Evolutionary conservation across 2,113 vertebrate genomes (phyloP).

Genomic region (Meriones unguiculatus): DNA sequence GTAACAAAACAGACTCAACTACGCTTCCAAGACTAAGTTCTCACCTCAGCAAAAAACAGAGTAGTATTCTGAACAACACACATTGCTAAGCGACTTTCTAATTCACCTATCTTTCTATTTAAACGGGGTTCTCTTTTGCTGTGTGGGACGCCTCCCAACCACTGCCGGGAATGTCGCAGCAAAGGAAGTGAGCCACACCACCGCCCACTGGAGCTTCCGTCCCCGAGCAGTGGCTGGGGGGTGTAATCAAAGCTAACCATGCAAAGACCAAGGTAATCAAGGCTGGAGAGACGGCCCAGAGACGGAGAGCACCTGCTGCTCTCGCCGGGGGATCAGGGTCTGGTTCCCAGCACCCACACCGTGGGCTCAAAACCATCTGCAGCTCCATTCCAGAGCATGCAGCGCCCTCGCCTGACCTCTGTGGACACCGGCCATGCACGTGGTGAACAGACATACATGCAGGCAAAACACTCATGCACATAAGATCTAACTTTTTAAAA

Average conservation of each 20-base stretch:
- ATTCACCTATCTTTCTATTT: not conserved
- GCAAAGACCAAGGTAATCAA: not conserved
- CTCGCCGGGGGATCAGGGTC: not conserved
- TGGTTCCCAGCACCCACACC: not conserved
- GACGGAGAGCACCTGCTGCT: not conserved
- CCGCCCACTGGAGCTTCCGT: not conserved
- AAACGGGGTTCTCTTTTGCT: not conserved
- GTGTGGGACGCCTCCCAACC: fast-evolving
- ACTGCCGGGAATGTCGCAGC: not conserved
- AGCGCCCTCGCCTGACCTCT: not conserved
- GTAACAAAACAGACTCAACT: not conserved
- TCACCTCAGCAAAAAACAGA: not conserved
- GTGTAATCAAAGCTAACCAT: not conserved
- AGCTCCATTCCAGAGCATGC: not conserved
- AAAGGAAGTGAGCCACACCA: not conserved
- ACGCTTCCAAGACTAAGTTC: not conserved
- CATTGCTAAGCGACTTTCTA: not conserved
- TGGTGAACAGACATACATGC: not conserved
- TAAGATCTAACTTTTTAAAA: not conserved
- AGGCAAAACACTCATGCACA: not conserved
- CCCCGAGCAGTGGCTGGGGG: too few relatives aligned
- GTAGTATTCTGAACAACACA: not conserved
- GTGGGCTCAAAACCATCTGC: not conserved
- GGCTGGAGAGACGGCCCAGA: not conserved
- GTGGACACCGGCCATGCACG: not conserved